phyloP scores from a whole-genome alignment of 2,888 invertebrate genomes.

The Aproaerema taeniolella region DNA sequence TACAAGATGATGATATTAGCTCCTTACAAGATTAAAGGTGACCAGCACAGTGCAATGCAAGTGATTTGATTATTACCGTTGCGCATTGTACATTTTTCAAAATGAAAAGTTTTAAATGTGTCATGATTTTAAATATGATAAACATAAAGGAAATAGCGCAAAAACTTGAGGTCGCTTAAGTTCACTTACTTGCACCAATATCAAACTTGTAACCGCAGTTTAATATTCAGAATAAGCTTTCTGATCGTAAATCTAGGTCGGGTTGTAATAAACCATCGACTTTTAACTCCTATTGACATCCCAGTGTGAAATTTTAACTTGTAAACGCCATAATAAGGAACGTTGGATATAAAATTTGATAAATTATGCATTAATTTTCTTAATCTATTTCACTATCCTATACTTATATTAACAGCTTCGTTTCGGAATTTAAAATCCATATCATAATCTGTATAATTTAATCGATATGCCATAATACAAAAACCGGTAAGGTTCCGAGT shows the following conservation, averaged over 20 bases:
- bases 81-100: too few species aligned
- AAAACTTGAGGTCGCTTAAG: too few species aligned
- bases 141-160: too few species aligned
- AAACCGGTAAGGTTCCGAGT: constrained; percentile 1
- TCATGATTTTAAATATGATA: too few species aligned
- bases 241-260: constrained; percentile 34
- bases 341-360: constrained; percentile 1
- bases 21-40: too few species aligned
- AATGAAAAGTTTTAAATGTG: too few species aligned
- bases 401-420: not conserved
- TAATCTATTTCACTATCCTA: not conserved
- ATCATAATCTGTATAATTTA: constrained; percentile 7
- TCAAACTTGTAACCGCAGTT: constrained; percentile 25
- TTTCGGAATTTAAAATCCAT: not conserved
- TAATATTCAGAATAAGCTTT: constrained; percentile 34
- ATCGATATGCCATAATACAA: not conserved
- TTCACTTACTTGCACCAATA: constrained; percentile 7
- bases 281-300: constrained; percentile 33
- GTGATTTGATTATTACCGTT: too few species aligned
- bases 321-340: constrained; percentile 8
- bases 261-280: constrained; percentile 36
- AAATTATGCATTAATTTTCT: constrained; percentile 6
- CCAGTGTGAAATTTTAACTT: constrained; percentile 22
- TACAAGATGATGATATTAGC: too few species aligned
- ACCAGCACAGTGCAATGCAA: too few species aligned